These are phyloP conservation scores for Eupelmus urozonus DNA, from an alignment of 2,888 invertebrate species.

Conservation along the genomic window DNA sequence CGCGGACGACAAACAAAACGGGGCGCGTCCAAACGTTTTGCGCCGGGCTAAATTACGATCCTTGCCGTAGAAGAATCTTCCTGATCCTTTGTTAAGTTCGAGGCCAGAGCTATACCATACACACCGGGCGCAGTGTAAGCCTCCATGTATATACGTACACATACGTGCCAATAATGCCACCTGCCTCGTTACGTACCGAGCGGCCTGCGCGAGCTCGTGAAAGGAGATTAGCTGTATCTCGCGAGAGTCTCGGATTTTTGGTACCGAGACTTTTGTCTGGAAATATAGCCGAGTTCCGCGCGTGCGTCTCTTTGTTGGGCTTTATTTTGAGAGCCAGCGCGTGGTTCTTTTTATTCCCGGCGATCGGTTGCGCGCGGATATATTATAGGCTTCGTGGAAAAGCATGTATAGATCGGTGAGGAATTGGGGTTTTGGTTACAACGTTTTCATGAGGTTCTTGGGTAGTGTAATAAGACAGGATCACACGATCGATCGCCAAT, in stretches of 20 bases:
- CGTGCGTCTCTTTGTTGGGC: not conserved
- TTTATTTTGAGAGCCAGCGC: conserved; percentile 19
- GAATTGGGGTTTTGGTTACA: too few species aligned
- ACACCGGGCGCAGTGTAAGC: not conserved
- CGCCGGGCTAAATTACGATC: conserved; percentile 32
- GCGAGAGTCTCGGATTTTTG: conserved; percentile 28
- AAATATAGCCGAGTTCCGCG: not conserved
- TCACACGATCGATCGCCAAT: too few species aligned
- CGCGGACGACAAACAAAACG: conserved; percentile 10
- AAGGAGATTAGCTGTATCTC: conserved; percentile 43
- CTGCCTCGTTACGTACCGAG: conserved; percentile 19
- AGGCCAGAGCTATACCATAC: too few species aligned
- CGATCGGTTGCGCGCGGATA: not conserved
- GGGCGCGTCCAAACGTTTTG: conserved; percentile 37
- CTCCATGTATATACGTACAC: not conserved
- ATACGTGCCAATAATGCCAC: conserved; percentile 27
- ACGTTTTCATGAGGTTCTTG: too few species aligned
- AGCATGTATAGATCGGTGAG: too few species aligned
- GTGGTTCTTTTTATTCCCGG: not conserved
- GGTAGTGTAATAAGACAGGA: too few species aligned
- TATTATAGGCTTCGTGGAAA: conserved; percentile 8
- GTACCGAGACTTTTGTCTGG: not conserved
- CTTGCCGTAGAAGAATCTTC: conserved; percentile 3
- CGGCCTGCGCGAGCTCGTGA: conserved; percentile 6
- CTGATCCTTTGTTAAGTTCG: conserved; percentile 22